Evolutionary conservation across 2,888 invertebrate species (phyloP).

Genomic region (Oeneis ivallda): DNA sequence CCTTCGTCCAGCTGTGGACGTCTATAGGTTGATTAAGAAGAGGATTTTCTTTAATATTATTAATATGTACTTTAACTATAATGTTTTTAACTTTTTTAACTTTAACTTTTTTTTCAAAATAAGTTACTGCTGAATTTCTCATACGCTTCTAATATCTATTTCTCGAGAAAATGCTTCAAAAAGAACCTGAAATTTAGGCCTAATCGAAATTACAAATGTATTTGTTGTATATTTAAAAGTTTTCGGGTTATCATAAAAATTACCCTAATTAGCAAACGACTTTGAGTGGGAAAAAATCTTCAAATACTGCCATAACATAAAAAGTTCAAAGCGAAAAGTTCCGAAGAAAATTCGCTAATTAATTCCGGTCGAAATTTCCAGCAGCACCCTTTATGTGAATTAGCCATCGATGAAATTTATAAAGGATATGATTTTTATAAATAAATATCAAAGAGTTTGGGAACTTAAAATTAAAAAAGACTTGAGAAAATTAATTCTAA

Average conservation of each 20-base stretch:
- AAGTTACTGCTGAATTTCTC: too few relatives aligned
- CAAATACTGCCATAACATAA: background rate
- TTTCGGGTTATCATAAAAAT: background rate
- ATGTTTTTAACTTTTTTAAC: too few relatives aligned
- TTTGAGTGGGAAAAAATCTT: background rate
- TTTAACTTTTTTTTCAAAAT: too few relatives aligned
- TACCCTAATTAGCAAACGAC: background rate
- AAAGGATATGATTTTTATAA: constrained; percentile 3
- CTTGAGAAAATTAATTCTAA: background rate
- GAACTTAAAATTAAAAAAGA: background rate
- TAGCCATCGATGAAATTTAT: constrained; percentile 6
- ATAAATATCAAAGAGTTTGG: constrained; percentile 4
- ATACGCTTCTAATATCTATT: too few relatives aligned
- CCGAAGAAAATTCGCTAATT: constrained; percentile 1
- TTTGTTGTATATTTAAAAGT: background rate
- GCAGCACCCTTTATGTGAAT: background rate
- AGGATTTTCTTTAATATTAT: too few relatives aligned
- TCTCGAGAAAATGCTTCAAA: too few relatives aligned
- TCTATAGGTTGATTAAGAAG: too few relatives aligned
- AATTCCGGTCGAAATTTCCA: background rate
- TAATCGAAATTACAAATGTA: too few relatives aligned
- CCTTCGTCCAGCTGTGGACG: too few relatives aligned
- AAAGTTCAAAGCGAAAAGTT: constrained; percentile 5
- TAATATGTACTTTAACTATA: too few relatives aligned
- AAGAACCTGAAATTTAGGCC: too few relatives aligned